phyloP scores from a whole-genome alignment of 2,797 vertebrate genomes.

The Novumbra hubbsi region DNA sequence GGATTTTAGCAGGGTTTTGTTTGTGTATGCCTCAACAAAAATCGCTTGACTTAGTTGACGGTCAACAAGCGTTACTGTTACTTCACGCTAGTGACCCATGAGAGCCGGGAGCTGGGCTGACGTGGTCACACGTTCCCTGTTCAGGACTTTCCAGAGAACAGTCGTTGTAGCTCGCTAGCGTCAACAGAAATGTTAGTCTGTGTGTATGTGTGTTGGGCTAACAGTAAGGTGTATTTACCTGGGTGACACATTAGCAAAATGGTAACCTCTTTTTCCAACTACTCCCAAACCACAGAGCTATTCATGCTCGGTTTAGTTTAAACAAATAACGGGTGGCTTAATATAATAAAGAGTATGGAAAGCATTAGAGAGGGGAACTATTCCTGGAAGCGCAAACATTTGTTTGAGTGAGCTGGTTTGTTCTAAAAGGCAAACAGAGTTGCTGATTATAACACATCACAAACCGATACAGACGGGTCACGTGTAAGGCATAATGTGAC shows the following conservation, averaged over 20 bases:
- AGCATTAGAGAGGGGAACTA: background rate
- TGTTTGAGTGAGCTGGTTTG: background rate
- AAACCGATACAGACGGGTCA: background rate
- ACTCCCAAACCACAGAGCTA: background rate
- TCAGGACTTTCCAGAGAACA: constrained; percentile 26
- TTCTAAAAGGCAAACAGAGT: background rate
- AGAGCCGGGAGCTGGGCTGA: background rate
- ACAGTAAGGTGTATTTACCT: constrained; percentile 26
- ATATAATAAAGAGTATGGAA: background rate
- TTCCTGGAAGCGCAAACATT: background rate
- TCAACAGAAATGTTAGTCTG: background rate
- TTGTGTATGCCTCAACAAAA: background rate
- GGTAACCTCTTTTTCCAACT: constrained; percentile 1
- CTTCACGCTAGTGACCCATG: background rate
- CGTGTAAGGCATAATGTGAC: background rate
- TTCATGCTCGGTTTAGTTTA: background rate
- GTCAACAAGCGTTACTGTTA: background rate
- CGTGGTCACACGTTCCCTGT: background rate
- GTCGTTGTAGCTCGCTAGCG: constrained; percentile 29
- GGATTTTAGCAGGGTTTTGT: background rate
- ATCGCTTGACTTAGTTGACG: background rate
- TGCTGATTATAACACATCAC: background rate
- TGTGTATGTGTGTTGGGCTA: constrained; percentile 26
- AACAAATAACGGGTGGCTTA: background rate
- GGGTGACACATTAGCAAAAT: background rate